These are phyloP conservation scores for Scarus forsteni DNA, from an alignment of 2,797 vertebrate genomes.

Conservation along the genomic window DNA sequence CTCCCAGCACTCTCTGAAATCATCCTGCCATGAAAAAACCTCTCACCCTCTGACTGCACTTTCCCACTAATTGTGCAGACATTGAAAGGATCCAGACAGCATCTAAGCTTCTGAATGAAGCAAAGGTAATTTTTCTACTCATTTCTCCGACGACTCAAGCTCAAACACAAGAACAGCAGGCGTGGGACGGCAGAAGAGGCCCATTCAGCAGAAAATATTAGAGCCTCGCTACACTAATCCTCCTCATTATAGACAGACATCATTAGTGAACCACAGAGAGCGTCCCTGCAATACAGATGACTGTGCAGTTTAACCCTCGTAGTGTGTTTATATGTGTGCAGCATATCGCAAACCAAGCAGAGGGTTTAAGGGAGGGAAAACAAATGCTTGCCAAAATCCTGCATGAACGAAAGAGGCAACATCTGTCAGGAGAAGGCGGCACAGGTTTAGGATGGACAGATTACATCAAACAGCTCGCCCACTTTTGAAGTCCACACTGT, in stretches of 20 bases:
- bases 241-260: constrained; percentile 76
- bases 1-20: constrained; percentile 13
- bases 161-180: constrained; percentile 39
- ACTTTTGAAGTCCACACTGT: constrained; percentile 18
- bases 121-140: constrained; percentile 1
- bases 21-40: constrained; percentile 35
- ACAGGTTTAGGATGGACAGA: not conserved
- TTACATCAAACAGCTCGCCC: constrained; percentile 22
- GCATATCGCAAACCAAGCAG: constrained; percentile 46
- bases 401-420: constrained; percentile 26
- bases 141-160: constrained; percentile 41
- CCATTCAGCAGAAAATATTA: constrained; percentile 74
- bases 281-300: constrained; percentile 65
- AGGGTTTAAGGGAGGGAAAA: constrained; percentile 30
- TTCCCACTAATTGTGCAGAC: constrained; percentile 37
- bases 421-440: constrained; percentile 44
- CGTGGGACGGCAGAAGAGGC: constrained; percentile 39
- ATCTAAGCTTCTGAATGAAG: constrained; percentile 35
- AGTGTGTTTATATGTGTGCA: constrained; percentile 25
- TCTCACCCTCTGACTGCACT: constrained; percentile 56
- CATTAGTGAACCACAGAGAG: constrained; percentile 69
- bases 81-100: constrained; percentile 50
- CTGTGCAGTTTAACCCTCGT: constrained; percentile 49
- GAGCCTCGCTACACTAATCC: constrained; percentile 69
- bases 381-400: constrained; percentile 48